phyloP scores from a whole-genome alignment of 1,140 invertebrate species.

The Neotoxoptera formosana region DNA sequence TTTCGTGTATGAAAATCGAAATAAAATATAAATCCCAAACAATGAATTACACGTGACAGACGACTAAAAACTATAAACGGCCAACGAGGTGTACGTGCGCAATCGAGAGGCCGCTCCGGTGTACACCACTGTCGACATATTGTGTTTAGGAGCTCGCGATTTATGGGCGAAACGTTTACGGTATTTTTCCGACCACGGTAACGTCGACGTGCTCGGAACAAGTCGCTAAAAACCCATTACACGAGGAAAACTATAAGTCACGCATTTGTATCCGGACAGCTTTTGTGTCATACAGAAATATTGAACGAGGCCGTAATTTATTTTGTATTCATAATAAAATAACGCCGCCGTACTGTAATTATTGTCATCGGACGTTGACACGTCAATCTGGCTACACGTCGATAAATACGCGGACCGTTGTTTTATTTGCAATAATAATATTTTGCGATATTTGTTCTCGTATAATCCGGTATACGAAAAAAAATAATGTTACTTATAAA shows the following conservation, averaged over 20 bases:
- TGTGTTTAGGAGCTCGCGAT: not conserved
- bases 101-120: not conserved
- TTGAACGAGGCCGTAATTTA: not conserved
- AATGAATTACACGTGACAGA: not conserved
- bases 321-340: not conserved
- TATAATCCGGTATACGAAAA: not conserved
- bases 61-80: not conserved
- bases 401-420: not conserved
- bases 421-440: not conserved
- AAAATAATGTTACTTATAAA: not conserved
- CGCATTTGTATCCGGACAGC: not conserved
- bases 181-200: conserved; percentile 16
- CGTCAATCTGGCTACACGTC: not conserved
- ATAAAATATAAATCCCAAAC: not conserved
- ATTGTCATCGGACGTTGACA: not conserved
- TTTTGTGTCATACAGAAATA: conserved; percentile 11
- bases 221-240: conserved; percentile 35
- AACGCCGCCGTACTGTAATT: not conserved
- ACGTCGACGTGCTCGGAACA: conserved; percentile 20
- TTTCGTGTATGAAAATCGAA: not conserved
- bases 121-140: not conserved
- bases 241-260: conserved; percentile 16
- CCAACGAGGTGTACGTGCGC: not conserved
- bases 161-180: conserved; percentile 38
- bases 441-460: not conserved